phyloP scores from a whole-genome alignment of 2,888 invertebrate species.

The Didymodactylos carnosus region DNA sequence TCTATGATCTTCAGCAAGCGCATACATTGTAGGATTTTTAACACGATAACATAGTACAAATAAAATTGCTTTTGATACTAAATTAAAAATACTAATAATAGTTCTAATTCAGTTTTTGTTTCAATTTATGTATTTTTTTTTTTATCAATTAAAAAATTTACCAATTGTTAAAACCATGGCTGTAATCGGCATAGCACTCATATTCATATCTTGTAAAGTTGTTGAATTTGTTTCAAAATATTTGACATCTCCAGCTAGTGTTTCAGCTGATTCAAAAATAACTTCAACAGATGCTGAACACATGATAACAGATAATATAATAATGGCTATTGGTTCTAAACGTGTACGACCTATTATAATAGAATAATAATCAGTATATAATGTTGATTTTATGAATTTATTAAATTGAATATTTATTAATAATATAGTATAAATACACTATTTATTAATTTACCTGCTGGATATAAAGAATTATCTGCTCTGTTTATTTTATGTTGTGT shows the following conservation, averaged over 20 bases:
- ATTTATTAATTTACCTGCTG: constrained; percentile 24
- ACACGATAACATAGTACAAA: constrained; percentile 22
- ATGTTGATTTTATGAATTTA: no score
- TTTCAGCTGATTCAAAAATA: constrained; percentile 28
- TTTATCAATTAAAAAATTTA: no score
- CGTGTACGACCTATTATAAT: constrained; percentile 33
- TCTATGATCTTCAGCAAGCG: constrained; percentile 36
- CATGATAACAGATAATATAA: constrained; percentile 36
- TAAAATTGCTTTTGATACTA: constrained; percentile 27
- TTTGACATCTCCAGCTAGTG: not conserved
- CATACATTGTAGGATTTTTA: constrained; percentile 26
- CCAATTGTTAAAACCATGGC: constrained; percentile 23
- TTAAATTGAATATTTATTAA: not conserved
- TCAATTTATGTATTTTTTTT: no score
- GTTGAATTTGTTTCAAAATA: constrained; percentile 15
- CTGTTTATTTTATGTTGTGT: constrained; percentile 31
- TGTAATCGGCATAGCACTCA: constrained; percentile 21
- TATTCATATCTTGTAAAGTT: constrained; percentile 19
- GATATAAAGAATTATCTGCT: constrained; percentile 34
- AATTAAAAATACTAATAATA: not conserved
- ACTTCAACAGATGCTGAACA: constrained; percentile 35
- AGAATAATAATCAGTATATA: no score
- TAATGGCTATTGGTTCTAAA: constrained; percentile 35
- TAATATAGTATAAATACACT: not conserved
- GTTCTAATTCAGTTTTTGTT: not conserved